Evolutionary conservation across 2,113 vertebrate genomes (phyloP), one percentile per base, ranked within the genome.

Genomic region (Cnemophilus loriae): DNA sequence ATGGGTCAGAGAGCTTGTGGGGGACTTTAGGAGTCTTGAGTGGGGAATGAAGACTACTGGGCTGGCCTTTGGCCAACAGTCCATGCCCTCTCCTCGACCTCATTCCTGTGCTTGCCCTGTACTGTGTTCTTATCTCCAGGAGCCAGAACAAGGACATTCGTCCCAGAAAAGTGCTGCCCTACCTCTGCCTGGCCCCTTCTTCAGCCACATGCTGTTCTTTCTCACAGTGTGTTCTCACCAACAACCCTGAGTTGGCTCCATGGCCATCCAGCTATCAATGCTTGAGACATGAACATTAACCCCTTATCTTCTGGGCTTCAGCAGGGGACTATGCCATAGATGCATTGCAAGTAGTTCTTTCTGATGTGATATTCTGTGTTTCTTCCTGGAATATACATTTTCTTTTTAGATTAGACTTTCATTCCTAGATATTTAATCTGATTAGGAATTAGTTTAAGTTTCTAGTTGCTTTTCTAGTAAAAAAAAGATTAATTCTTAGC

Each of bases 241-340:
- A 2, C 61, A 46, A 0, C 18, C n/a, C 30, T 41, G 61, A 17
- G 14, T 4, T 61, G 26, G 30, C 55, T 47, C 41, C 21, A 19
- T 0, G 1, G 9, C 47, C 35, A 30, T 41, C 33, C 8, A 3
- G 33, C 28, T 56, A 1, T 42, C 0, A 0, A 2, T 44, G 33
- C 44, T 37, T 50, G 27, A 33, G 27, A 11, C 32, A 19, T 19
- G 6, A 10, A 15, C 7, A 30, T 44, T 74, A 57, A 42, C 56
- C n/a, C 16, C 39, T 63, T 30, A 9, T 56, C 50, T 32, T 21
- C 50, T 42, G 49, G 35, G 9, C 10, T 88, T 64, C 67, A 64
- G 10, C 49, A 77, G 56, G 47, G 15, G 4, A 30, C 30, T 42
- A 0, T 55, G 49, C 12, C 26, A 46, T 10, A 68, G 60, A 64